Conservation (phyloP, 23 tunicate species). For the Aplidium turbinatum region DNA sequence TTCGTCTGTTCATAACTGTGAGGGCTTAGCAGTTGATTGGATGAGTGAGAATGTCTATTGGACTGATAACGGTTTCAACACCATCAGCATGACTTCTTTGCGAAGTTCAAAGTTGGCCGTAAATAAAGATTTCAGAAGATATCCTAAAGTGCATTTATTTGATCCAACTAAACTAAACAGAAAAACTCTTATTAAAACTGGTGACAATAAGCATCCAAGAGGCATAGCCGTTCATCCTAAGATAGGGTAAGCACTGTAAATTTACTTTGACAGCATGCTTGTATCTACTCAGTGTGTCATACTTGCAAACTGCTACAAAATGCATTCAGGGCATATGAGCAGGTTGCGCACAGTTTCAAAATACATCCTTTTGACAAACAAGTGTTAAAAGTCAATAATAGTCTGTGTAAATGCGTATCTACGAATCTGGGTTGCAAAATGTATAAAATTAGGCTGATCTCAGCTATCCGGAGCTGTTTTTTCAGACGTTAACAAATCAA, state of each 20-base stretch:
- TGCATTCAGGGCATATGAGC: too few species aligned
- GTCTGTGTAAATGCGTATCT: too few species aligned
- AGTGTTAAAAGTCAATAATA: too few species aligned
- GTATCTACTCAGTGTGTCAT: too few species aligned
- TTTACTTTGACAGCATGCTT: too few species aligned
- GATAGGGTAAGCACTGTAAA: constrained; percentile 34
- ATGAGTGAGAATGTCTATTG: constrained; percentile 57
- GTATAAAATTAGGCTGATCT: too few species aligned
- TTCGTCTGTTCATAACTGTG: constrained; percentile 13
- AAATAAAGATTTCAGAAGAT: neutral
- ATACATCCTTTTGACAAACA: too few species aligned
- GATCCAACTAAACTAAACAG: neutral
- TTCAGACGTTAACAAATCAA: too few species aligned
- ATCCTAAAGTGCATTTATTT: neutral
- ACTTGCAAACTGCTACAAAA: too few species aligned
- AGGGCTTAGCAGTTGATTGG: constrained; percentile 66
- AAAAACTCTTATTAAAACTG: constrained; percentile 18
- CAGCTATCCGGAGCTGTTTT: too few species aligned
- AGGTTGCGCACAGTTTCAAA: too few species aligned
- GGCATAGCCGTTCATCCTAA: constrained; percentile 33
- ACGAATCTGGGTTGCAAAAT: too few species aligned
- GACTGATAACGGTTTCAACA: constrained; percentile 24
- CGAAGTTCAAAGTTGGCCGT: neutral
- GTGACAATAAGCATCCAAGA: constrained; percentile 13
- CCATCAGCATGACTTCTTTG: neutral